Percentiles rank a stretch among this genome's conserved stretches.
phyloP scores from a whole-genome alignment of 2,797 vertebrate genomes.

The Pitangus sulphuratus region DNA sequence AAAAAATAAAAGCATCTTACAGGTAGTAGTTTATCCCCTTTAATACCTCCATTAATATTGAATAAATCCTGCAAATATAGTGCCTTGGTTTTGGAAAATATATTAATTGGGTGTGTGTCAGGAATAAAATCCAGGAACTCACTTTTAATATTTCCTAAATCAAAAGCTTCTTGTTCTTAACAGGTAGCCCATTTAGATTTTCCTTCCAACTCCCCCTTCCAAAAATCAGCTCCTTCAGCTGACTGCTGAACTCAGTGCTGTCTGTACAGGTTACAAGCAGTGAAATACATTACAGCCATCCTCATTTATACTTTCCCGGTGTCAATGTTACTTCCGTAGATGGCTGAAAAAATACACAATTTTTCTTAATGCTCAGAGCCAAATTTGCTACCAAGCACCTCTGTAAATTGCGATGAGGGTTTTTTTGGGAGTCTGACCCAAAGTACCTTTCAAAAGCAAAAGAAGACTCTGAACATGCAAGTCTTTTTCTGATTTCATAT shows the following conservation, averaged over 20 bases:
- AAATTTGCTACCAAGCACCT: not conserved
- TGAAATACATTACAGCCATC: not conserved
- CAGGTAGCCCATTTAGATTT: slow-evolving; percentile 63
- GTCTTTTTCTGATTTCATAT: not conserved
- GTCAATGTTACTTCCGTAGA: not conserved
- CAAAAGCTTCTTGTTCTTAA: slow-evolving; percentile 70
- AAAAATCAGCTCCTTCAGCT: not conserved
- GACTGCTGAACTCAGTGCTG: slow-evolving; percentile 27
- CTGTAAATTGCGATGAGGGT: not conserved
- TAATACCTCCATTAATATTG: slow-evolving; percentile 44
- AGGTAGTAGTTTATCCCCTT: slow-evolving; percentile 29
- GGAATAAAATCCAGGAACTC: slow-evolving; percentile 55
- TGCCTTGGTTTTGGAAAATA: slow-evolving; percentile 27
- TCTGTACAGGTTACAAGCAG: not conserved
- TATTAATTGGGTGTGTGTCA: slow-evolving; percentile 56
- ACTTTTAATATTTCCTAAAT: slow-evolving; percentile 62
- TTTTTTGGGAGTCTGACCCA: not conserved
- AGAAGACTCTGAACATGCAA: accelerated
- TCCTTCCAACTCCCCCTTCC: not conserved
- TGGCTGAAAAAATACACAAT: not conserved
- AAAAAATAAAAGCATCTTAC: not conserved
- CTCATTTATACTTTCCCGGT: not conserved
- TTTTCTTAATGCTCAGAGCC: not conserved
- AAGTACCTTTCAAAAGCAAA: not conserved
- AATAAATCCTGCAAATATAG: slow-evolving; percentile 37